A percentile compares a stretch with the other conserved stretches of the same genome.
These are phyloP conservation scores for Bambusicola thoracicus DNA, from an alignment of 2,113 vertebrate species.

Conservation along the genomic window DNA sequence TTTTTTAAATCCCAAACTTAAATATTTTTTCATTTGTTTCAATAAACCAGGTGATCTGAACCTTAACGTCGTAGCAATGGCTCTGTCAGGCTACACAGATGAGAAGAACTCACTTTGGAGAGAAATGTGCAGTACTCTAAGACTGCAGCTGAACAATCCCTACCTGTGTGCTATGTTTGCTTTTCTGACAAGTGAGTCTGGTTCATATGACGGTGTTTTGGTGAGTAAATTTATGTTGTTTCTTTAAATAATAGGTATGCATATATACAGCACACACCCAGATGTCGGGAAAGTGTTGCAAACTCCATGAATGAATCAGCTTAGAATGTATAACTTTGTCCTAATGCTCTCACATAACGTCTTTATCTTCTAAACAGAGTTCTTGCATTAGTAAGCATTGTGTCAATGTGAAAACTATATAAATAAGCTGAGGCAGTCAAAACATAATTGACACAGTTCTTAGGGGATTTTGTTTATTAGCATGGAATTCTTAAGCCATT, in stretches of 20 bases:
- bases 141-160: conserved; percentile 92
- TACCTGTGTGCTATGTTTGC: conserved; percentile 98
- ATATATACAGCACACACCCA: fast-evolving
- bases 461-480: background rate
- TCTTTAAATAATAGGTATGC: background rate
- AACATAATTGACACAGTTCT: background rate
- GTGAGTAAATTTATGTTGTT: conserved; percentile 73
- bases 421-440: background rate
- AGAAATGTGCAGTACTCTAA: conserved; percentile 97
- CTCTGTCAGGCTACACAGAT: conserved; percentile 95
- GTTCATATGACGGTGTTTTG: conserved; percentile 94
- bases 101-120: conserved; percentile 97
- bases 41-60: conserved; percentile 89
- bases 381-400: background rate
- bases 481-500: background rate
- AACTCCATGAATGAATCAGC: background rate
- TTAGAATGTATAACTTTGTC: background rate
- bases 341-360: background rate
- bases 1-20: background rate
- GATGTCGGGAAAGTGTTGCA: background rate
- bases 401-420: background rate
- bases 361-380: background rate
- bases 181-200: conserved; percentile 96
- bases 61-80: conserved; percentile 99
- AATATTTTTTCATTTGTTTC: conserved; percentile 31